phyloP scores from a whole-genome alignment of 2,113 vertebrate genomes.

The Rafetus swinhoei region DNA sequence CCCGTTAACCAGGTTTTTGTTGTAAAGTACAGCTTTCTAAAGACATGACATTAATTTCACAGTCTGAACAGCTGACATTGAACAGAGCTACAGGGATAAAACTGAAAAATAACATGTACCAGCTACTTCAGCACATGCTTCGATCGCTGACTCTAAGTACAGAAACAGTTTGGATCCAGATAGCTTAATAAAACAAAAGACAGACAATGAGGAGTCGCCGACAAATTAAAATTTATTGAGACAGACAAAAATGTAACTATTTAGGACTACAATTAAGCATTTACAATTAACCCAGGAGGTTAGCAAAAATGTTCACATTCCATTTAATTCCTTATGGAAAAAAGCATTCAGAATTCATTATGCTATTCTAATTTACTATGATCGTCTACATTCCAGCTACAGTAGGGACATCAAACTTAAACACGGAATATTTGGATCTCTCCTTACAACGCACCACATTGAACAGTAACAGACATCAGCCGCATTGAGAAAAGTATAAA shows the following conservation, averaged over 20 bases:
- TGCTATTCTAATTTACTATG: constrained; percentile 78
- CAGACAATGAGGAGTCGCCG: constrained; percentile 56
- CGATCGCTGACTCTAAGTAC: constrained; percentile 26
- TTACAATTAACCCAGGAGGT: constrained; percentile 80
- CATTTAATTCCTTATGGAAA: constrained; percentile 77
- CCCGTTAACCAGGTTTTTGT: not conserved
- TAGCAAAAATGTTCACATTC: constrained; percentile 82
- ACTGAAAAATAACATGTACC: not conserved
- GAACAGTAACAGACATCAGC: constrained; percentile 76
- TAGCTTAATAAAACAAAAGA: constrained; percentile 46
- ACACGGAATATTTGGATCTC: constrained; percentile 75
- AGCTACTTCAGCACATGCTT: constrained; percentile 27
- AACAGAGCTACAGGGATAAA: constrained; percentile 15
- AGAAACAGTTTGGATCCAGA: not conserved
- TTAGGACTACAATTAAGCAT: constrained; percentile 82
- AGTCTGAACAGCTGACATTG: constrained; percentile 10
- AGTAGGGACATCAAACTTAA: constrained; percentile 81
- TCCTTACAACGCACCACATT: constrained; percentile 75
- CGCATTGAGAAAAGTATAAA: constrained; percentile 84
- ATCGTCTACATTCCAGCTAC: constrained; percentile 76
- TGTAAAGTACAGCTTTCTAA: not conserved
- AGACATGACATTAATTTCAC: not conserved
- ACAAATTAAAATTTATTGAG: constrained; percentile 88
- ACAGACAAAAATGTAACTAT: constrained; percentile 84
- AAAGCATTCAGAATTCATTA: constrained; percentile 83